phyloP scores from a whole-genome alignment of 2,113 vertebrate species.

The Ictalurus furcatus region DNA sequence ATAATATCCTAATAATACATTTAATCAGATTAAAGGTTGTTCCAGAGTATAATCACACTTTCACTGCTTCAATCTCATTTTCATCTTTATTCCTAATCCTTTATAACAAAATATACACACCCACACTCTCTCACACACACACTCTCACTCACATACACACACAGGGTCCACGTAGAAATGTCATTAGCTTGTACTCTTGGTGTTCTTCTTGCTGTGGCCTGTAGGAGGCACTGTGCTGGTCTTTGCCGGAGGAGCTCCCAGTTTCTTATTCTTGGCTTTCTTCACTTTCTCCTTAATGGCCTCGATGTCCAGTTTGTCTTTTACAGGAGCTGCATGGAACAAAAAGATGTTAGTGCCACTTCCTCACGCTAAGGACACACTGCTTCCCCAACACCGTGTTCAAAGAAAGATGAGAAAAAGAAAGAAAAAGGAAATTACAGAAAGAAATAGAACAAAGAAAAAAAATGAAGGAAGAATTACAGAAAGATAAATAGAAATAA shows the following conservation, averaged over 20 bases:
- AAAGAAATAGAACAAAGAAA: too few relatives aligned
- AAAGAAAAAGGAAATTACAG: not conserved
- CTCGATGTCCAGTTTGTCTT: conserved; percentile 87
- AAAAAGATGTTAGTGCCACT: not conserved
- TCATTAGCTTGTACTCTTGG: conserved; percentile 63
- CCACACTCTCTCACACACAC: too few relatives aligned
- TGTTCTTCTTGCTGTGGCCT: conserved; percentile 76
- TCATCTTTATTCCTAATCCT: not conserved
- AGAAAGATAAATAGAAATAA: too few relatives aligned
- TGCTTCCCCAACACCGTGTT: too few relatives aligned
- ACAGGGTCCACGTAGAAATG: not conserved
- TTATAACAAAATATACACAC: not conserved
- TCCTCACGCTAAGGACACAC: not conserved
- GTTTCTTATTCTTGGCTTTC: conserved; percentile 90
- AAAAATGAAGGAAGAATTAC: too few relatives aligned
- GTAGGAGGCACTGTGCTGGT: not conserved
- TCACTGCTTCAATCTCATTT: not conserved
- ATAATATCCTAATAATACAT: too few relatives aligned
- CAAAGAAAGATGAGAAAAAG: not conserved
- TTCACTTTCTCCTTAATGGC: conserved; percentile 91
- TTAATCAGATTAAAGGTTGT: too few relatives aligned
- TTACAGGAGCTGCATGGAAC: conserved; percentile 72
- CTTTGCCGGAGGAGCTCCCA: conserved; percentile 79
- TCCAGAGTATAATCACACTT: not conserved
- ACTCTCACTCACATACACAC: not conserved